A percentile compares a stretch with the other conserved stretches of the same genome.
Evolutionary conservation across 2,797 vertebrate species (phyloP).

Genomic region (Artibeus jamaicensis): DNA sequence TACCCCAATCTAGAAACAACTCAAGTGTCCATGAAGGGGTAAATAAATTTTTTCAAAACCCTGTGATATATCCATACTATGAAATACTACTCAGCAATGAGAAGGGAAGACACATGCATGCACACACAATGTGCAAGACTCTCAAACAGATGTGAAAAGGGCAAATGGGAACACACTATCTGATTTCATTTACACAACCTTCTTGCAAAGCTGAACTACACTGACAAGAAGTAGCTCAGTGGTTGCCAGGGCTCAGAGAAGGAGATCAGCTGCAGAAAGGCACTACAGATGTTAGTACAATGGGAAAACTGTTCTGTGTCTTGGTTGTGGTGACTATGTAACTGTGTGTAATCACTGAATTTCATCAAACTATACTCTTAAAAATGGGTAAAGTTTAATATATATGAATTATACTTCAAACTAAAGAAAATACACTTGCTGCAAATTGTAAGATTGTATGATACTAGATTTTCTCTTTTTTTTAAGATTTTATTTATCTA

Average conservation of each 20-base stretch:
- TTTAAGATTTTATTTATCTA: no score
- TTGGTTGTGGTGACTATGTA: background rate
- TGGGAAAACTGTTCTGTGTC: background rate
- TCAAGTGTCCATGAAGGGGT: background rate
- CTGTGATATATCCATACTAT: background rate
- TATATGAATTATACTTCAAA: slow-evolving; percentile 3
- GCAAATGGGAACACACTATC: background rate
- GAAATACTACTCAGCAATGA: background rate
- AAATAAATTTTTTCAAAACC: background rate
- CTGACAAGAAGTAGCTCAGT: background rate
- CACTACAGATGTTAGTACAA: background rate
- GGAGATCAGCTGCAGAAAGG: background rate
- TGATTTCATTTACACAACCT: background rate
- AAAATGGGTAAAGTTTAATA: background rate
- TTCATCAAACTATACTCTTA: background rate
- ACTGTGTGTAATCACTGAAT: background rate
- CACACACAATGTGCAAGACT: background rate
- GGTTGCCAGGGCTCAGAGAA: background rate
- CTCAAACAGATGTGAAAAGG: background rate
- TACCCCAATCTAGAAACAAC: background rate
- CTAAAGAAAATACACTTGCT: background rate
- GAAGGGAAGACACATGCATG: background rate
- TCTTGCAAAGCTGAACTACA: background rate
- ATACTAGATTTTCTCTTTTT: background rate
- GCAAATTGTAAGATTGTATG: background rate